Percentiles rank a stretch among this genome's conserved stretches.
These are phyloP conservation scores for Taeniopygia guttata DNA, from an alignment of 2,797 vertebrate genomes.

Conservation along the genomic window DNA sequence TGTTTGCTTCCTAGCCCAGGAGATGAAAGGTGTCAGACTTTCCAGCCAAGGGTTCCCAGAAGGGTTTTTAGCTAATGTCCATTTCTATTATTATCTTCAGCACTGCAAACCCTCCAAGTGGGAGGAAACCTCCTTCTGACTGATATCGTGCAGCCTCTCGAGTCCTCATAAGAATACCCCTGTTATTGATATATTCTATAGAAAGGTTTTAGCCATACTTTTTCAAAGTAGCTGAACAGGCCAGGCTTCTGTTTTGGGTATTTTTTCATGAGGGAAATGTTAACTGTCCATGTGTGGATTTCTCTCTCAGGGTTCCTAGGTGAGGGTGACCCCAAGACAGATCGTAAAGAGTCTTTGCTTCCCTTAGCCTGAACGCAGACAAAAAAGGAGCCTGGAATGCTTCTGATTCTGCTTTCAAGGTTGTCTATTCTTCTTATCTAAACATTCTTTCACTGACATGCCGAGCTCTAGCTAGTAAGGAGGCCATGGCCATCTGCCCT, in stretches of 20 bases:
- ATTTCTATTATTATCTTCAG: not conserved
- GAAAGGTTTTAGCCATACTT: not conserved
- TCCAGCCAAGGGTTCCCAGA: not conserved
- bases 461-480: no score
- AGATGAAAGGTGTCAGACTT: not conserved
- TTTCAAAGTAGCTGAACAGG: not conserved
- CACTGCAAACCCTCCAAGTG: not conserved
- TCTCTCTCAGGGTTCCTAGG: no score
- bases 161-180: not conserved
- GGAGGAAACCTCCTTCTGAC: not conserved
- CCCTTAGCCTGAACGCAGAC: no score
- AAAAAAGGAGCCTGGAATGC: no score
- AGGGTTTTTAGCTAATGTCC: not conserved
- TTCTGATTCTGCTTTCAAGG: no score
- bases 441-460: no score
- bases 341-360: no score
- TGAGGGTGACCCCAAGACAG: no score
- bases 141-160: not conserved
- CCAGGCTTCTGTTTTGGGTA: not conserved
- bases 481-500: no score
- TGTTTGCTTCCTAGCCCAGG: not conserved
- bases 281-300: not conserved
- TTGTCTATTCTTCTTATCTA: no score
- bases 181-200: not conserved
- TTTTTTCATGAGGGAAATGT: not conserved